Evolutionary conservation across 2,113 vertebrate species (phyloP), one percentile per base, ranked within the genome.

Genomic region (Chaenogobius annularis): DNA sequence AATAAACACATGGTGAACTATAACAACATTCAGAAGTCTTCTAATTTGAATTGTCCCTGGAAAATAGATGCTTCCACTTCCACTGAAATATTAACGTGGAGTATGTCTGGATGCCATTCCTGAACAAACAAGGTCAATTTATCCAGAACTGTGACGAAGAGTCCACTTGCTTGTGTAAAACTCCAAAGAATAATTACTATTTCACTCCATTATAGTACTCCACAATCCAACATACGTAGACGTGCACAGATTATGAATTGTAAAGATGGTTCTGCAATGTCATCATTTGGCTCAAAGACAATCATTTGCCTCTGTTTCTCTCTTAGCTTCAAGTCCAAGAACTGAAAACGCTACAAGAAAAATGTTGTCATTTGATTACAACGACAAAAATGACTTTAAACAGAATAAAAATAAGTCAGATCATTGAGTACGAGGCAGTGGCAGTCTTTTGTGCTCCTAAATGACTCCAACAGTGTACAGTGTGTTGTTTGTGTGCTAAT

Each of bases 401-500:
- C 50, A 69, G 61, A 35, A 47, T 44, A 20, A 66, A n/a, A 47
- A 23, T 15, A 3, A 40, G 17, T 23, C n/a, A 68, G 64, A 52
- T 56, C 31, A 75, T n/a, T 46, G n/a, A 43, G 54, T 52, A 71
- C 14, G 63, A 84, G 75, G 55, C 48, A 40, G 22, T 71, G 47
- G 4, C 52, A 66, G 64, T 47, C 70, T 68, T 85, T 65, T 37
- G 31, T 58, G 15, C 59, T 75, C 68, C 73, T 66, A 69, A 55
- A 23, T 55, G 58, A 65, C 43, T 54, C 31, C 20, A 9, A 10
- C 44, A 62, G 64, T 26, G 17, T 55, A 46, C 54, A 63, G 55
- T 65, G 52, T 47, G 75, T 72, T 83, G 70, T 79, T 67, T 77
- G 78, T 62, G 86, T 70, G 67, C 73, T 86, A 88, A 89, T 85